Conservation (phyloP, 2,113 vertebrate genomes). For the Entomyzon cyanotis region DNA sequence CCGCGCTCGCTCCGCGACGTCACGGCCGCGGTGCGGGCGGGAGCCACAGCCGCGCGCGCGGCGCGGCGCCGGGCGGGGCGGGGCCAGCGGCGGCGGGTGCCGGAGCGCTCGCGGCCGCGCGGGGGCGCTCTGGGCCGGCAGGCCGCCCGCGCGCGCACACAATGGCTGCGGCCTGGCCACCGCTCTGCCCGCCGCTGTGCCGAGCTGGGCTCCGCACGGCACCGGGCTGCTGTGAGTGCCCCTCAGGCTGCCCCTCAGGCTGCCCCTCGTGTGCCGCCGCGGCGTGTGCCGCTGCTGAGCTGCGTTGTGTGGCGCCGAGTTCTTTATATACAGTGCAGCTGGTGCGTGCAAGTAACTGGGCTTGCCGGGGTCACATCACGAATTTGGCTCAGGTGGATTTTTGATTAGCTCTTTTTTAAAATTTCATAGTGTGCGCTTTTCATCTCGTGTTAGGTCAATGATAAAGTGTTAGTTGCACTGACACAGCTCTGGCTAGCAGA, state of each 20-base stretch:
- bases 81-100: too few relatives aligned
- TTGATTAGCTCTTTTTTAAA: accelerated
- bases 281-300: accelerated
- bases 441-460: too few relatives aligned
- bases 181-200: not conserved
- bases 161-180: not conserved
- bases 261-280: too few relatives aligned
- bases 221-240: accelerated
- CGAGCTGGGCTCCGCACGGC: not conserved
- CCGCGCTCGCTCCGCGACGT: too few relatives aligned
- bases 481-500: not conserved
- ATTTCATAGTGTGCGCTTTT: accelerated
- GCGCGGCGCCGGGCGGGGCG: too few relatives aligned
- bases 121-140: too few relatives aligned
- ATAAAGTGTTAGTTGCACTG: not conserved
- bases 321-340: accelerated
- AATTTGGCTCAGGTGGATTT: accelerated
- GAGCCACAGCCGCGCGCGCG: too few relatives aligned
- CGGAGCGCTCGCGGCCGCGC: too few relatives aligned
- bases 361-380: accelerated
- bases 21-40: too few relatives aligned
- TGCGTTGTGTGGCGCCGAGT: accelerated
- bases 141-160: slow-evolving; percentile 20
- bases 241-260: too few relatives aligned
- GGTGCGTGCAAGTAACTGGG: accelerated